phyloP scores from a whole-genome alignment of 2,888 invertebrate genomes.

The Drosophila putrida region DNA sequence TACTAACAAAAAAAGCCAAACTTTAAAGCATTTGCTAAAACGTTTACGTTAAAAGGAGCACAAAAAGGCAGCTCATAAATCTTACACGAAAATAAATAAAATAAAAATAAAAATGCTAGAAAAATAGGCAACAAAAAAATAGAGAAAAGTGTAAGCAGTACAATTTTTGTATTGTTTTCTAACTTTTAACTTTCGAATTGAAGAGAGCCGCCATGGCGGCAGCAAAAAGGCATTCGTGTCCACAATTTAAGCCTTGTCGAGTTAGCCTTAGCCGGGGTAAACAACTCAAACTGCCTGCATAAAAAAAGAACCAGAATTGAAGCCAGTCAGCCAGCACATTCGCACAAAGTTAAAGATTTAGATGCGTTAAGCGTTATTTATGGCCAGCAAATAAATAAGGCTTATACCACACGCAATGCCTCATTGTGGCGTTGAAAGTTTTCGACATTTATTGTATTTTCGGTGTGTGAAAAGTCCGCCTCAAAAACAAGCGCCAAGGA shows the following conservation, averaged over 20 bases:
- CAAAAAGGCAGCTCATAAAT: constrained; percentile 60
- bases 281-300: constrained; percentile 57
- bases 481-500: constrained; percentile 14
- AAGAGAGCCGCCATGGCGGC: constrained; percentile 35
- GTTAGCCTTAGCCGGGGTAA: constrained; percentile 72
- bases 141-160: constrained; percentile 27
- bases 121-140: constrained; percentile 10
- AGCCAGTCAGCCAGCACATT: constrained; percentile 62
- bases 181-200: constrained; percentile 74
- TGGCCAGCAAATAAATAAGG: constrained; percentile 79
- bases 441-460: constrained; percentile 74
- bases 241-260: constrained; percentile 73
- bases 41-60: constrained; percentile 45
- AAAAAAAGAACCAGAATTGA: constrained; percentile 24
- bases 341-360: constrained; percentile 78
- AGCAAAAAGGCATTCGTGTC: constrained; percentile 46
- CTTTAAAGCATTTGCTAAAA: constrained; percentile 53
- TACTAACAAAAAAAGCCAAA: constrained; percentile 28
- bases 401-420: constrained; percentile 81
- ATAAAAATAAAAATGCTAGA: constrained; percentile 36
- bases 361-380: constrained; percentile 81
- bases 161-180: constrained; percentile 71
- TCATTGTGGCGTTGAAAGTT: constrained; percentile 80
- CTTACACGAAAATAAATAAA: constrained; percentile 42
- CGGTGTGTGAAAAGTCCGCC: constrained; percentile 33